A percentile compares a stretch with the other conserved stretches of the same genome.
Conservation (phyloP, 2,113 vertebrate species). For the Chauna torquata region DNA sequence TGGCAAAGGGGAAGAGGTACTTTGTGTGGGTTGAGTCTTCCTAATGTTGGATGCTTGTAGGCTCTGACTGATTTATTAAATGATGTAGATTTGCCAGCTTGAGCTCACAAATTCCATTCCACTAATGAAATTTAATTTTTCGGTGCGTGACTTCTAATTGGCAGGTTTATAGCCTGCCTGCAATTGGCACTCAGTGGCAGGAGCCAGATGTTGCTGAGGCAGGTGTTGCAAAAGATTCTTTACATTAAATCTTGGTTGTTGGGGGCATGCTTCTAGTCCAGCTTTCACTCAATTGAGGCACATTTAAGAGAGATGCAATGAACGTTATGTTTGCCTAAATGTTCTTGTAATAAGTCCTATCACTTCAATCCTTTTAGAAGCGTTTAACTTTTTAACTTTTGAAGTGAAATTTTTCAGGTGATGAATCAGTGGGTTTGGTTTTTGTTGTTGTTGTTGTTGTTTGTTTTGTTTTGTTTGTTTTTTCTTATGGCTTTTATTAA, state of each 20-base stretch:
- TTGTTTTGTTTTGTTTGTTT: neutral
- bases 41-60: neutral
- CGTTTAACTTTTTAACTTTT: neutral
- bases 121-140: conserved; percentile 42
- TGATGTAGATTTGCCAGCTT: conserved; percentile 6
- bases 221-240: neutral
- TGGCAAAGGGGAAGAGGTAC: neutral
- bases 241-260: neutral
- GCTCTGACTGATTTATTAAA: conserved; percentile 4
- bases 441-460: neutral
- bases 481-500: neutral
- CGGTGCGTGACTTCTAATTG: neutral
- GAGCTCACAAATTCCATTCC: conserved; percentile 23
- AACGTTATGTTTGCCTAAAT: neutral
- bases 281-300: neutral
- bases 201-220: conserved; percentile 13
- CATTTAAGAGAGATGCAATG: neutral
- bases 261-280: neutral
- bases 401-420: neutral
- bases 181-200: neutral
- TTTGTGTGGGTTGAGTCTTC: neutral
- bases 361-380: neutral
- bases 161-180: neutral
- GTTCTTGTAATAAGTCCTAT: neutral
- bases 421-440: neutral